Conservation (phyloP, 2,797 vertebrate species). For the Enteromius anoplus region DNA sequence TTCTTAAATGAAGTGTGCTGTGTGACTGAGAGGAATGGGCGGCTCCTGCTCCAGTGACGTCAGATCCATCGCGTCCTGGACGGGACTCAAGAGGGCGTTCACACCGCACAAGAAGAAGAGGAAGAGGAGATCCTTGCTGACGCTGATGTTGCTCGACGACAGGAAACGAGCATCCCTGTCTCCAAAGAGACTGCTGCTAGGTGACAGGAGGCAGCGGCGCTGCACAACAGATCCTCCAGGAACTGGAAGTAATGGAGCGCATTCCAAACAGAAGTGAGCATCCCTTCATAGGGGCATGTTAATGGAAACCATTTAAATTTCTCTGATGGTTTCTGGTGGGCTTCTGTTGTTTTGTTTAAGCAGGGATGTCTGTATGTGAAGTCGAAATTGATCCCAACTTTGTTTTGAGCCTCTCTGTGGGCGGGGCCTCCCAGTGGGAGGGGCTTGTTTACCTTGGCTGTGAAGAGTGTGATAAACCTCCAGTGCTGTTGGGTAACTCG, state of each 20-base stretch:
- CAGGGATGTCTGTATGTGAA: too few species aligned
- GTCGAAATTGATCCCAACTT: too few species aligned
- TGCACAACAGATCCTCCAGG: conserved; percentile 5
- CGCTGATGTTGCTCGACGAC: conserved; percentile 51
- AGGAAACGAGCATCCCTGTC: conserved; percentile 45
- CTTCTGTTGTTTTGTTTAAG: too few species aligned
- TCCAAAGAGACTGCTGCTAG: conserved; percentile 5
- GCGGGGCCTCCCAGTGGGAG: background rate
- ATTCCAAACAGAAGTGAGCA: too few species aligned
- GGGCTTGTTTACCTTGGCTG: too few species aligned
- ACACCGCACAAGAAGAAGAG: conserved; percentile 55
- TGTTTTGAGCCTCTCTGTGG: background rate
- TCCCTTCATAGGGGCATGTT: too few species aligned
- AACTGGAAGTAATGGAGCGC: background rate
- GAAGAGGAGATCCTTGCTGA: conserved; percentile 31
- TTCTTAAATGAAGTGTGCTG: background rate
- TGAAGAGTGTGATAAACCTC: background rate
- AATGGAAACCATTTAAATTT: too few species aligned
- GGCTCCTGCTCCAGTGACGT: conserved; percentile 1
- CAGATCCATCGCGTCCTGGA: conserved; percentile 49
- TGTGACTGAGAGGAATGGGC: conserved; percentile 2
- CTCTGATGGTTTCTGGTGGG: too few species aligned
- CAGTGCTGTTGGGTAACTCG: background rate
- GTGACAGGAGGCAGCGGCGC: background rate
- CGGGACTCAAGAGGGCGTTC: conserved; percentile 57